Percentiles rank a stretch among this genome's conserved stretches.
Conservation (phyloP, 2,888 invertebrate species). For the Lymantria dispar region DNA sequence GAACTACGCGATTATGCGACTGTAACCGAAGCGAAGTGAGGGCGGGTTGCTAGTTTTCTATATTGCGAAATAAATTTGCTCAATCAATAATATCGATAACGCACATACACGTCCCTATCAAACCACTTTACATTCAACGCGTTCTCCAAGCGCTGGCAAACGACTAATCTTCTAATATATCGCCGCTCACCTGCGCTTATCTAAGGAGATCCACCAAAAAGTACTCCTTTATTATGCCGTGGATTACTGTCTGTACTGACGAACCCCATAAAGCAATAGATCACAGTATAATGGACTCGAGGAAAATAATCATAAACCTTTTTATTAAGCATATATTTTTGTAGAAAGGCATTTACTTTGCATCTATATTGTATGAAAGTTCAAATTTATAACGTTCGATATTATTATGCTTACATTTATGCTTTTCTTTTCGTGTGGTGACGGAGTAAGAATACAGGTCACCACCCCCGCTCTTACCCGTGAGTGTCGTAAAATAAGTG, state of each 20-base stretch:
- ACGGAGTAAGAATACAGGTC: too few species aligned
- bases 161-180: constrained; percentile 80
- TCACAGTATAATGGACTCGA: constrained; percentile 31
- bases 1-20: too few species aligned
- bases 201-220: constrained; percentile 67
- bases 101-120: constrained; percentile 32
- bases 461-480: too few species aligned
- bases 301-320: constrained; percentile 11
- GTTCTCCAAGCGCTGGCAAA: constrained; percentile 55
- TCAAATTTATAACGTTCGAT: too few species aligned
- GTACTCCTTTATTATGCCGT: constrained; percentile 66
- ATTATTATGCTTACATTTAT: too few species aligned
- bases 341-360: neutral
- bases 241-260: constrained; percentile 49
- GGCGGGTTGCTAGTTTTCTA: too few species aligned
- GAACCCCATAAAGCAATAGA: constrained; percentile 39
- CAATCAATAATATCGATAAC: constrained; percentile 3
- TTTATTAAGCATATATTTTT: neutral
- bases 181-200: constrained; percentile 75
- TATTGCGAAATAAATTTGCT: neutral
- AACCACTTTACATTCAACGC: constrained; percentile 72
- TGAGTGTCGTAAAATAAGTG: too few species aligned
- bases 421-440: too few species aligned
- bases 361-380: too few species aligned
- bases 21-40: too few species aligned